Evolutionary conservation across 2,888 invertebrate genomes (phyloP).

Genomic region (Cancer borealis): DNA sequence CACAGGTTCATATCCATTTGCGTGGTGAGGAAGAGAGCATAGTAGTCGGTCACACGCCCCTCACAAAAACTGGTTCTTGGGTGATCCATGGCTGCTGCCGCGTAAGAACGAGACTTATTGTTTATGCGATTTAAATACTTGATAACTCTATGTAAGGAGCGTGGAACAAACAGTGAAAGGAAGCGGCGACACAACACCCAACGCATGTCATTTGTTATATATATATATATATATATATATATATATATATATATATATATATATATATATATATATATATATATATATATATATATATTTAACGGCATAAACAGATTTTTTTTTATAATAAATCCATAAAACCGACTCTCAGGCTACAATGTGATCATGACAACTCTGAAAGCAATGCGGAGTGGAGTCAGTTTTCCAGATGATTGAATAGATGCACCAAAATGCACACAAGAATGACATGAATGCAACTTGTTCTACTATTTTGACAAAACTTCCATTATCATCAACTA

Average conservation of each 20-base stretch:
- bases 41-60: conserved; percentile 60
- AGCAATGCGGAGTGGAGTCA: too few relatives aligned
- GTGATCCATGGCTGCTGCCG: conserved; percentile 41
- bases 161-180: conserved; percentile 10
- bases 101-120: conserved; percentile 52
- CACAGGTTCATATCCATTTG: conserved; percentile 59
- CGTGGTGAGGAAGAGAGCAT: conserved; percentile 53
- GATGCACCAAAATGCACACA: too few relatives aligned
- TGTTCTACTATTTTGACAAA: too few relatives aligned
- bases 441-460: too few relatives aligned
- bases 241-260: neutral
- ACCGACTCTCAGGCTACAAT: too few relatives aligned
- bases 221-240: conserved; percentile 28
- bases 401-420: too few relatives aligned
- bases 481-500: too few relatives aligned
- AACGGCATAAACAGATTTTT: too few relatives aligned
- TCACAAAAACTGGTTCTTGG: conserved; percentile 59
- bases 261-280: too few relatives aligned
- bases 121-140: conserved; percentile 50
- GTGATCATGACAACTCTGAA: too few relatives aligned
- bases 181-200: conserved; percentile 12
- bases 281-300: too few relatives aligned
- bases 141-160: conserved; percentile 39
- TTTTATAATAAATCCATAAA: too few relatives aligned
- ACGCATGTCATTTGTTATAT: neutral